These are phyloP conservation scores for Rugalucina vietnamica DNA, from an alignment of 2,888 invertebrate species.

Conservation along the genomic window DNA sequence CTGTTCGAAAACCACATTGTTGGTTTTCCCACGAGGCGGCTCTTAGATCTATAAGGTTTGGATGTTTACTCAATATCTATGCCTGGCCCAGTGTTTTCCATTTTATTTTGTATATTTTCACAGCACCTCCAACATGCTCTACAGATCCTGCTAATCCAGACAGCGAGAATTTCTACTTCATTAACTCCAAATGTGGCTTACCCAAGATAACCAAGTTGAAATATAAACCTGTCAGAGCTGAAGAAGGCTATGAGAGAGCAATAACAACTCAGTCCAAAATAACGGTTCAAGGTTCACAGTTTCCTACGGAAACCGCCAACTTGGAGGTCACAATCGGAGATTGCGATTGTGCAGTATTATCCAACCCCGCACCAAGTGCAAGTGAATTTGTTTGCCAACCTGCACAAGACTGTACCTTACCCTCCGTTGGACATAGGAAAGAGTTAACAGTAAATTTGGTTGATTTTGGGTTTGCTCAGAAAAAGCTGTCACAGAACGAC, in stretches of 20 bases:
- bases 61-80: too few species aligned
- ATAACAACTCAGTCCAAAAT: slow-evolving; percentile 59
- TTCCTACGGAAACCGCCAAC: slow-evolving; percentile 60
- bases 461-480: slow-evolving; percentile 47
- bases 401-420: slow-evolving; percentile 13
- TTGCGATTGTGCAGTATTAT: slow-evolving; percentile 37
- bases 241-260: background rate
- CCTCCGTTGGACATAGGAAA: slow-evolving; percentile 36
- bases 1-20: too few species aligned
- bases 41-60: too few species aligned
- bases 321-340: slow-evolving; percentile 63
- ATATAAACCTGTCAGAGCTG: slow-evolving; percentile 53
- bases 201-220: too few species aligned
- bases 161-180: slow-evolving; percentile 56
- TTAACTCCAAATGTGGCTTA: slow-evolving; percentile 58
- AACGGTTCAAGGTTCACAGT: slow-evolving; percentile 57
- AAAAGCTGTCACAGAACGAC: slow-evolving; percentile 6
- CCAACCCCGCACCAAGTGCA: slow-evolving; percentile 2
- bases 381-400: slow-evolving; percentile 38
- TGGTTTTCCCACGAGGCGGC: too few species aligned
- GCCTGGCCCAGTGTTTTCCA: too few species aligned
- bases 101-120: too few species aligned
- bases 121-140: too few species aligned
- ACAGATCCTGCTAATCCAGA: background rate
- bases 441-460: slow-evolving; percentile 40